phyloP scores from a whole-genome alignment of 92 coral and sea anemone species.

The Bergia sp. region DNA sequence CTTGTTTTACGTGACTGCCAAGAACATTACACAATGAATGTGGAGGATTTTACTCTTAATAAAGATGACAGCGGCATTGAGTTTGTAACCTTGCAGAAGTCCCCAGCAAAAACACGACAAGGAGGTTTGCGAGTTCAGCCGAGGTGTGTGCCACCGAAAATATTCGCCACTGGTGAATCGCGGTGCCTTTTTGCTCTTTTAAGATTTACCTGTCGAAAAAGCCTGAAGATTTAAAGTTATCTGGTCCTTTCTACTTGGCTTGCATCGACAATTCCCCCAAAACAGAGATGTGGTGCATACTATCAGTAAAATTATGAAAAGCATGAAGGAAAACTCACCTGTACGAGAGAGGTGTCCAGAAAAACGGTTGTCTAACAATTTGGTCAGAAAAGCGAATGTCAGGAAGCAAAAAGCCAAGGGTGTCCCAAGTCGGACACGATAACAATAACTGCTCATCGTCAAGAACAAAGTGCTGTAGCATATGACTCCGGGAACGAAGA shows the following conservation, averaged over 20 bases:
- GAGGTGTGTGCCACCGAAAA: slow-evolving; percentile 44
- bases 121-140: slow-evolving; percentile 44
- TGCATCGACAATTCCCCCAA: slow-evolving; percentile 49
- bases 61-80: slow-evolving; percentile 29
- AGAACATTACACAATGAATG: slow-evolving; percentile 35
- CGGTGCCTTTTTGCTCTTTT: slow-evolving; percentile 31
- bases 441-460: no score
- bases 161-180: slow-evolving; percentile 39
- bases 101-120: slow-evolving; percentile 46
- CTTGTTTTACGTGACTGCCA: slow-evolving; percentile 45
- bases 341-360: neutral
- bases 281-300: slow-evolving; percentile 45
- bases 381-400: neutral
- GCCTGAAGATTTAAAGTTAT: slow-evolving; percentile 45
- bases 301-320: slow-evolving; percentile 48
- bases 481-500: no score
- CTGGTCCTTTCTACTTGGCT: slow-evolving; percentile 54
- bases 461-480: no score
- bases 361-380: neutral
- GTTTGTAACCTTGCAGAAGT: slow-evolving; percentile 46
- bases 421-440: no score
- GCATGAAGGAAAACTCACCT: slow-evolving; percentile 55
- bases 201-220: slow-evolving; percentile 27
- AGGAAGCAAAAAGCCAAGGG: neutral
- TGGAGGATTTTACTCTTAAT: slow-evolving; percentile 5